Percentiles rank a stretch among this genome's conserved stretches.
Evolutionary conservation across 1,140 invertebrate genomes (phyloP).

Genomic region (Physella acuta): DNA sequence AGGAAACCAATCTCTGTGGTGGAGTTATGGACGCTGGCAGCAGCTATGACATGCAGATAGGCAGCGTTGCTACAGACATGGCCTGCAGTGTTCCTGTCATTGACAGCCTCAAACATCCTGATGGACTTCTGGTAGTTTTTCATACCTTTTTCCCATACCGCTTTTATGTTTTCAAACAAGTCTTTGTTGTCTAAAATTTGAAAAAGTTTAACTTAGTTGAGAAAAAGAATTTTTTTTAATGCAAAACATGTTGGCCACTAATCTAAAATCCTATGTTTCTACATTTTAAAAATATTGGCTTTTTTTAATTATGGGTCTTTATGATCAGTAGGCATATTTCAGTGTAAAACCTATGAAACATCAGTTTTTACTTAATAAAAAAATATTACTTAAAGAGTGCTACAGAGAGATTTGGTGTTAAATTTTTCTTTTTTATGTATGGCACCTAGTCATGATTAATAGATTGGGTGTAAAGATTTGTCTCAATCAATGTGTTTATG

Average conservation of each 20-base stretch:
- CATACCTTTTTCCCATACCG: neutral
- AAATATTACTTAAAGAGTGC: too few species aligned
- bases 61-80: conserved; percentile 9
- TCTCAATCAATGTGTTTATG: too few species aligned
- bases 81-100: conserved; percentile 20
- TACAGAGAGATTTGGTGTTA: too few species aligned
- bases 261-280: too few species aligned
- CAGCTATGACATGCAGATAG: conserved; percentile 12
- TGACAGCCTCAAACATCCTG: conserved; percentile 6
- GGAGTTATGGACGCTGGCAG: neutral
- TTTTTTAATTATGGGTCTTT: too few species aligned
- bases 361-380: neutral
- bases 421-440: too few species aligned
- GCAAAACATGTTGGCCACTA: too few species aligned
- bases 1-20: neutral
- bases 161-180: neutral
- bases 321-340: neutral
- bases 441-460: too few species aligned
- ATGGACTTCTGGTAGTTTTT: conserved; percentile 10
- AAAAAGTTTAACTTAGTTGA: too few species aligned
- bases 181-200: conserved; percentile 1
- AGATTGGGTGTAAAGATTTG: too few species aligned
- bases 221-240: too few species aligned
- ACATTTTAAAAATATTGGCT: too few species aligned
- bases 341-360: neutral